A percentile compares a stretch with the other conserved stretches of the same genome.
Evolutionary conservation across 1,140 invertebrate genomes (phyloP).

Genomic region (Pemphigus obesinymphae): DNA sequence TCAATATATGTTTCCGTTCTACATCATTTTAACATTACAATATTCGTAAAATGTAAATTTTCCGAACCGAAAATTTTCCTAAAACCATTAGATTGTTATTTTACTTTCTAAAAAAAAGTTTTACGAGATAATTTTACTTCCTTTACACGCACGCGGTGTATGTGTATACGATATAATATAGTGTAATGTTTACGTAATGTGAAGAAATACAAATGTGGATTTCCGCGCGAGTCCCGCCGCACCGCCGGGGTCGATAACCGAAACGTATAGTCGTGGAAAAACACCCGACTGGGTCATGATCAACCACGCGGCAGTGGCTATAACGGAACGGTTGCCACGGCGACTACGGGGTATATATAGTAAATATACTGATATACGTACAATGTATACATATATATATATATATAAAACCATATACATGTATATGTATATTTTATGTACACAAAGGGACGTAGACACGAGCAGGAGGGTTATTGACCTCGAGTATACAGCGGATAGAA

Average conservation of each 20-base stretch:
- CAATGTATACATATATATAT: neutral
- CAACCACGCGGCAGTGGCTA: conserved; percentile 8
- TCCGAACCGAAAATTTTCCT: too few relatives aligned
- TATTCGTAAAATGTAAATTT: too few relatives aligned
- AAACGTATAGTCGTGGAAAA: conserved; percentile 35
- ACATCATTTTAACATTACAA: too few relatives aligned
- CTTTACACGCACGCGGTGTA: too few relatives aligned
- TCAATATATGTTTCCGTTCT: too few relatives aligned
- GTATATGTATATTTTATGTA: neutral
- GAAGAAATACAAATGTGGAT: neutral
- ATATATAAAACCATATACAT: neutral
- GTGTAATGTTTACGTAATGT: neutral
- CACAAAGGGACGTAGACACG: neutral
- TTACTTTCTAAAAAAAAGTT: too few relatives aligned
- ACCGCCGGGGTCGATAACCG: conserved; percentile 28
- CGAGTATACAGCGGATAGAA: too few relatives aligned
- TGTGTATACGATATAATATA: neutral
- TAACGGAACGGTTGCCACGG: neutral
- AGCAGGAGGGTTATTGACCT: conserved; percentile 25
- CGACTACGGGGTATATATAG: neutral
- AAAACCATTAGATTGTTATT: too few relatives aligned
- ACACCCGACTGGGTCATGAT: conserved; percentile 38
- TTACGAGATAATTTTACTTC: too few relatives aligned
- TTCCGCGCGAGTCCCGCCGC: neutral
- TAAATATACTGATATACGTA: neutral